Base-by-base conservation (phyloP, 2,797 vertebrate species). In the Setipinna tenuifilis region DNA sequence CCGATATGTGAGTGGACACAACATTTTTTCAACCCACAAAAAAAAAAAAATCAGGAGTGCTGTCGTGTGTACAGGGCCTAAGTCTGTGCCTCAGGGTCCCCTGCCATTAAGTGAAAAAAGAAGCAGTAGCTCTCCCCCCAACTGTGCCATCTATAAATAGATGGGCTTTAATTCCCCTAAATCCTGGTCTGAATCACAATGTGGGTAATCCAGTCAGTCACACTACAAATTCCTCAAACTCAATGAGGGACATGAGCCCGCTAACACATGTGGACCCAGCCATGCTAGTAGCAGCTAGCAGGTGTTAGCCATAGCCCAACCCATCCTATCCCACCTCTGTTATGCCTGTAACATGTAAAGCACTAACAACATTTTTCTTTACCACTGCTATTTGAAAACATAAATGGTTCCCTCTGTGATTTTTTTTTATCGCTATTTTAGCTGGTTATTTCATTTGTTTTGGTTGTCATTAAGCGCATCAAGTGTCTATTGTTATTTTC, bases 181-280 rank as follows among this genome's bases (percentile, higher is more conserved):
- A 71, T 91, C 91, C 90, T 86, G 83, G 91, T 86, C 92, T 90
- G 87, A 85, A 84, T 90, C 87, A 91, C 89, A 92, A 90, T 87
- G 89, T 83, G 85, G 85, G 90, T 93, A 94, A 94, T 94, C 93
- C 89, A 85, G 82, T 31, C 85, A 86, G 89, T 83, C 78, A 84
- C 48, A 83, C 88, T 90, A 88, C 68, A 83, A 87, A 90, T 91
- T 82, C 87, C 84, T 86, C 61, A 61, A 44, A 59, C 86, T 88
- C 87, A 85, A 28, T 44, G 82, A 35, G 84, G 85, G 35, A 78
- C 31, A 78, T 31, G 35, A 78, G 71, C 35, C 71, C 71, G 21
- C 71, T 78, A 78, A 54, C 50, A 54, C 50, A 54, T 54, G 50
- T 9, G 7, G 50, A 54, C 50, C 7, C 7, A 54, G 9, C 7